These are phyloP conservation scores for Numida meleagris DNA, from an alignment of 2,113 vertebrate species.

Conservation along the genomic window DNA sequence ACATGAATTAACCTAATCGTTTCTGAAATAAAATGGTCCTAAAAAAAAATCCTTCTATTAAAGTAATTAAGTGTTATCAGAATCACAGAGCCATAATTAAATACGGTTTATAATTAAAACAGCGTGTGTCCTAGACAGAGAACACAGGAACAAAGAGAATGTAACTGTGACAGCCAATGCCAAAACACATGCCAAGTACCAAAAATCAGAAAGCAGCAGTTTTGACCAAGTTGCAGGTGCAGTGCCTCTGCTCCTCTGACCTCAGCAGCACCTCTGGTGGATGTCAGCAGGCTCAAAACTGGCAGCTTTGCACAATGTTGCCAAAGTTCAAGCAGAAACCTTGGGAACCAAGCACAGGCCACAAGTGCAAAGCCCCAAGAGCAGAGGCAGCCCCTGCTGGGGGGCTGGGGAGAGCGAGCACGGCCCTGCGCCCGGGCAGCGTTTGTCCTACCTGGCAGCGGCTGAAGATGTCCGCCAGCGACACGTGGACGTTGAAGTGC, in stretches of 20 bases:
- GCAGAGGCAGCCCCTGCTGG: neutral
- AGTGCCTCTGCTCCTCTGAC: neutral
- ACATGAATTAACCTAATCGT: conserved; percentile 50
- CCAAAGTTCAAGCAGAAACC: neutral
- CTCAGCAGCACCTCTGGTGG: neutral
- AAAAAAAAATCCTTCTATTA: conserved; percentile 24
- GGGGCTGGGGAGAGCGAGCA: accelerated
- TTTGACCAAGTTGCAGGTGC: neutral
- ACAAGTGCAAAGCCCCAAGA: neutral
- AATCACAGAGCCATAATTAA: conserved; percentile 50
- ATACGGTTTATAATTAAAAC: conserved; percentile 37
- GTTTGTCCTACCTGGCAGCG: conserved; percentile 85
- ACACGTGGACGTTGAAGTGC: conserved; percentile 83
- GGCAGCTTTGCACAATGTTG: neutral
- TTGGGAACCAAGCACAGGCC: neutral
- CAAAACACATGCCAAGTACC: conserved; percentile 7
- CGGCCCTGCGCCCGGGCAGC: too few relatives aligned
- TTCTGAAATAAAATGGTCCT: neutral
- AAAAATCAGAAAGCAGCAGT: neutral
- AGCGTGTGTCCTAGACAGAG: conserved; percentile 36
- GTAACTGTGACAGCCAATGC: neutral
- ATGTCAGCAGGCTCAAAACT: neutral
- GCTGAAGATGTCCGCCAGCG: conserved; percentile 83
- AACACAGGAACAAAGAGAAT: conserved; percentile 25
- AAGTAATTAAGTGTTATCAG: conserved; percentile 61